A percentile compares a stretch with the other conserved stretches of the same genome.
Conservation (phyloP, 1,140 invertebrate genomes). For the Andrena cerasifolii region DNA sequence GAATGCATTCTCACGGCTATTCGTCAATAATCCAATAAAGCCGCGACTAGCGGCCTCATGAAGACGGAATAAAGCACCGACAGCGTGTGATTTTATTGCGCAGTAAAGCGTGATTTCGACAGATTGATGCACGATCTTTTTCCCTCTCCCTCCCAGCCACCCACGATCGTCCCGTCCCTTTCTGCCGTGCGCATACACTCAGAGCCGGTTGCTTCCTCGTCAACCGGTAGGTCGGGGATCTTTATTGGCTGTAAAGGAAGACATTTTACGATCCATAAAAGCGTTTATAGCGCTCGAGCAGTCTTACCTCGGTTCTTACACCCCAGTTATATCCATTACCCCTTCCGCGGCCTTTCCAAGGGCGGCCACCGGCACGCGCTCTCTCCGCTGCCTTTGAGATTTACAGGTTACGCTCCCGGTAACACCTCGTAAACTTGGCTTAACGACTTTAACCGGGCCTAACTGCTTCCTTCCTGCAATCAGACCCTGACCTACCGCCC, state of each 20-base stretch:
- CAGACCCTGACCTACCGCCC: constrained; percentile 78
- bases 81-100: constrained; percentile 69
- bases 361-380: constrained; percentile 82
- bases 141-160: neutral
- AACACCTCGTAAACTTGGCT: constrained; percentile 83
- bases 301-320: constrained; percentile 70
- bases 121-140: constrained; percentile 64
- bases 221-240: constrained; percentile 76
- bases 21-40: constrained; percentile 69
- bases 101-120: constrained; percentile 70
- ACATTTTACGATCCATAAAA: constrained; percentile 83
- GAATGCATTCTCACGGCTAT: constrained; percentile 53
- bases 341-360: constrained; percentile 79
- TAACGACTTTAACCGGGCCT: constrained; percentile 82
- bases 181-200: constrained; percentile 37
- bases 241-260: constrained; percentile 83
- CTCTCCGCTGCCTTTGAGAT: constrained; percentile 74
- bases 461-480: constrained; percentile 83
- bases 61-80: constrained; percentile 66
- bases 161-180: neutral
- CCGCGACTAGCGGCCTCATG: constrained; percentile 43
- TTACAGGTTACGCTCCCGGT: constrained; percentile 82
- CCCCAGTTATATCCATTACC: constrained; percentile 80
- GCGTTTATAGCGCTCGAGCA: constrained; percentile 74
- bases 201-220: constrained; percentile 67